phyloP scores from a whole-genome alignment of 2,888 invertebrate species.

The Bhutanitis thaidina region DNA sequence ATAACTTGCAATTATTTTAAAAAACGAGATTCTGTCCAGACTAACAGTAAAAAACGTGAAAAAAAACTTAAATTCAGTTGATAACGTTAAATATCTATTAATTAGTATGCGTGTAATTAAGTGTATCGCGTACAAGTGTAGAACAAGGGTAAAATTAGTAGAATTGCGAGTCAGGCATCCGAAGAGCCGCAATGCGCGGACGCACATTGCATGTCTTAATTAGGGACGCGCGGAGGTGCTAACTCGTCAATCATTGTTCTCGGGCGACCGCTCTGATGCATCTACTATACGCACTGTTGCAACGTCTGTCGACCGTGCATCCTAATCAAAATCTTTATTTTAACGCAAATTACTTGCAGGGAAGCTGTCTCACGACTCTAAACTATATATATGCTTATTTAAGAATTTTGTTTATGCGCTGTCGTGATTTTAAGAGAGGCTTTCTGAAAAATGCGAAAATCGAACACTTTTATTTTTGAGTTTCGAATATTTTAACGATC shows the following conservation, averaged over 20 bases:
- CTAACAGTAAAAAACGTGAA: too few relatives aligned
- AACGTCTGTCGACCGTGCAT: conserved; percentile 51
- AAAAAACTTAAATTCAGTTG: too few relatives aligned
- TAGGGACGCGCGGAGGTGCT: conserved; percentile 72
- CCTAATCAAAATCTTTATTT: conserved; percentile 32
- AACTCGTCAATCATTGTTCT: conserved; percentile 77
- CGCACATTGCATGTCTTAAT: conserved; percentile 60
- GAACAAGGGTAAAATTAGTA: conserved; percentile 41
- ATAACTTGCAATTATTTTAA: too few relatives aligned
- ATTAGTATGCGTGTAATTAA: not conserved
- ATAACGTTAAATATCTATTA: too few relatives aligned
- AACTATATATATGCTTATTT: too few relatives aligned
- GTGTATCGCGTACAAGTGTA: not conserved
- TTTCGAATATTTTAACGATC: too few relatives aligned
- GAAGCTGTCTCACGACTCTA: not conserved
- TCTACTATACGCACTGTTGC: conserved; percentile 58
- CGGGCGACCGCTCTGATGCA: conserved; percentile 55
- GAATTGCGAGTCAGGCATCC: conserved; percentile 35
- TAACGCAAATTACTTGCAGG: conserved; percentile 2
- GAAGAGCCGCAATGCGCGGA: conserved; percentile 45
- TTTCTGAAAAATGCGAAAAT: too few relatives aligned
- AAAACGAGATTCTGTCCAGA: too few relatives aligned
- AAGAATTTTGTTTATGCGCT: too few relatives aligned
- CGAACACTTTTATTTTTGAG: too few relatives aligned
- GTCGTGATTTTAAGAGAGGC: too few relatives aligned